Conservation (phyloP, 2,113 vertebrate genomes). For the Oncorhynchus mykiss region DNA sequence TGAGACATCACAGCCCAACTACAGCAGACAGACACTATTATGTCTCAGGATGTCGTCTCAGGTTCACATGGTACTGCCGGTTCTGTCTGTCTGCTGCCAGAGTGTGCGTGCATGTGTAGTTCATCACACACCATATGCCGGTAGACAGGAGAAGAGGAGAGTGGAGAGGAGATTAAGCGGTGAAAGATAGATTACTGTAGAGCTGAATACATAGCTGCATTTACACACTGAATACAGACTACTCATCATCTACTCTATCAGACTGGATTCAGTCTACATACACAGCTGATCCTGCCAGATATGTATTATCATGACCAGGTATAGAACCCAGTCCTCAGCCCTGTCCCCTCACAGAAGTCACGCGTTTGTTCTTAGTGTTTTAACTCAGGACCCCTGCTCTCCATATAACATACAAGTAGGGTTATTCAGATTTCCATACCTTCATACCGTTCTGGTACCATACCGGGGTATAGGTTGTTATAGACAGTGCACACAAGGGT, state of each 20-base stretch:
- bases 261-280: neutral
- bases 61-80: too few relatives aligned
- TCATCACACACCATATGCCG: conserved; percentile 69
- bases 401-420: conserved; percentile 32
- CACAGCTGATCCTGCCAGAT: neutral
- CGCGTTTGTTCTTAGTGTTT: conserved; percentile 3
- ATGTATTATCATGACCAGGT: neutral
- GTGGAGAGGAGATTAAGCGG: conserved; percentile 49
- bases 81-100: conserved; percentile 48
- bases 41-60: too few relatives aligned
- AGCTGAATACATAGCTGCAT: conserved; percentile 66
- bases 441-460: too few relatives aligned
- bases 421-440: too few relatives aligned
- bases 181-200: conserved; percentile 72
- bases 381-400: conserved; percentile 6
- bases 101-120: conserved; percentile 44
- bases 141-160: conserved; percentile 61
- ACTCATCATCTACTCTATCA: neutral
- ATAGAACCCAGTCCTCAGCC: neutral
- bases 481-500: too few relatives aligned
- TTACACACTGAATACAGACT: conserved; percentile 50
- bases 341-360: conserved; percentile 30
- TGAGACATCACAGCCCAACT: neutral
- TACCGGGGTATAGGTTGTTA: too few relatives aligned
- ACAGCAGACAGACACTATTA: neutral